Conservation (phyloP, 2,888 invertebrate genomes). For the Drosophila melanosoma region DNA sequence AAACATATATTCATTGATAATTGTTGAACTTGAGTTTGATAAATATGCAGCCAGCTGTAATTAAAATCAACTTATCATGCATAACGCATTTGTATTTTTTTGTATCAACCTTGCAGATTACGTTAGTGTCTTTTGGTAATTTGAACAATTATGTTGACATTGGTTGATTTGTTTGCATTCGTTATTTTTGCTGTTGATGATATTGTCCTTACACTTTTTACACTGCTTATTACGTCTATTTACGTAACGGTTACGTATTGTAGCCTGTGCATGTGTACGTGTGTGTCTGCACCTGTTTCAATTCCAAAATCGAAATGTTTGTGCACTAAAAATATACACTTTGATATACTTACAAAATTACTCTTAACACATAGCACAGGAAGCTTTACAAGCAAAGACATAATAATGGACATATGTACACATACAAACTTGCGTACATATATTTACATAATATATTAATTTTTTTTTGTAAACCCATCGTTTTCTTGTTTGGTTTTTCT, state of each 20-base stretch:
- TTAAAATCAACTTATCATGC: constrained; percentile 10
- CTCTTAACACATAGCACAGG: constrained; percentile 9
- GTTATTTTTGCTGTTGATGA: constrained; percentile 22
- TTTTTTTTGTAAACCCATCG: not conserved
- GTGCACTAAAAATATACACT: constrained; percentile 59
- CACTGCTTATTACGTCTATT: constrained; percentile 60
- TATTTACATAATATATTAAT: constrained; percentile 1
- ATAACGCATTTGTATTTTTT: constrained; percentile 6
- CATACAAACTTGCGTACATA: not conserved
- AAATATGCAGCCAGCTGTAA: constrained; percentile 14
- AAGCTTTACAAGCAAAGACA: not conserved
- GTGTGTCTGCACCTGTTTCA: constrained; percentile 50
- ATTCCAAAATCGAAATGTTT: constrained; percentile 57
- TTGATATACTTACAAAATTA: constrained; percentile 43
- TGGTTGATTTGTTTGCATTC: constrained; percentile 42
- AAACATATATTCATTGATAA: constrained; percentile 46
- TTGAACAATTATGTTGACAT: constrained; percentile 15
- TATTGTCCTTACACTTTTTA: constrained; percentile 31
- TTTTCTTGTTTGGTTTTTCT: not conserved
- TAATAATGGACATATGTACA: constrained; percentile 4
- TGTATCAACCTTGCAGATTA: constrained; percentile 3
- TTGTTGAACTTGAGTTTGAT: constrained; percentile 8
- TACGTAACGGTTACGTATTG: constrained; percentile 40
- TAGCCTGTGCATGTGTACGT: not conserved
- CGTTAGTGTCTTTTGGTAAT: constrained; percentile 1